phyloP scores from a whole-genome alignment of 2,113 vertebrate genomes.

The Reinhardtius hippoglossoides region DNA sequence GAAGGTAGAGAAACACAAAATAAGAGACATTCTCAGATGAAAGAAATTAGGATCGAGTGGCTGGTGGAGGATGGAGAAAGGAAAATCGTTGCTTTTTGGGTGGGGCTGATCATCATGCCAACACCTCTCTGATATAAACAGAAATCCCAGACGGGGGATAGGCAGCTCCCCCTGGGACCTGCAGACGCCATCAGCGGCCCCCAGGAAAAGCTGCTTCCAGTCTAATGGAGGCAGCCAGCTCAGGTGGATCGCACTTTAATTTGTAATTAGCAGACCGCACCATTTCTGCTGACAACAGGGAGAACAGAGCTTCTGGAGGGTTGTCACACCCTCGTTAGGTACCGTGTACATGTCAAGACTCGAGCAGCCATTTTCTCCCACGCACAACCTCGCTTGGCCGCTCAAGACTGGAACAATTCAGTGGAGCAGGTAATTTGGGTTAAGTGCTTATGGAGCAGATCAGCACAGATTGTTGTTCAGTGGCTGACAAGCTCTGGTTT shows the following conservation, averaged over 20 bases:
- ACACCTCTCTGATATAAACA: slow-evolving; percentile 29
- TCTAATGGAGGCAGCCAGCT: slow-evolving; percentile 52
- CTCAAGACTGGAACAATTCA: slow-evolving; percentile 56
- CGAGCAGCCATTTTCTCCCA: slow-evolving; percentile 55
- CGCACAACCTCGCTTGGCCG: slow-evolving; percentile 39
- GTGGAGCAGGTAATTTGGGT: slow-evolving; percentile 69
- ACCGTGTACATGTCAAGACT: slow-evolving; percentile 43
- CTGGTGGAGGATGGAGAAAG: slow-evolving; percentile 5
- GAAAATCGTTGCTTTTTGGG: background rate
- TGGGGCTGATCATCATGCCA: background rate
- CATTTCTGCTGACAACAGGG: slow-evolving; percentile 47
- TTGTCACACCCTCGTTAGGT: slow-evolving; percentile 53
- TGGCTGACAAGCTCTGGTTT: slow-evolving; percentile 17
- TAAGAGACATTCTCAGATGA: background rate
- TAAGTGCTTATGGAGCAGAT: slow-evolving; percentile 53
- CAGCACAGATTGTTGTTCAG: slow-evolving; percentile 23
- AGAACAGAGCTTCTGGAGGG: slow-evolving; percentile 8
- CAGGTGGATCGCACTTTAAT: slow-evolving; percentile 65
- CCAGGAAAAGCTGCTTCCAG: slow-evolving; percentile 12
- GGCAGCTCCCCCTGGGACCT: slow-evolving; percentile 44
- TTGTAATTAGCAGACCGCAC: slow-evolving; percentile 69
- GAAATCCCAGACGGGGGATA: slow-evolving; percentile 11
- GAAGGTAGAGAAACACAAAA: slow-evolving; percentile 13
- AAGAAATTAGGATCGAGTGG: background rate
- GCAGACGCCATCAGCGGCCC: slow-evolving; percentile 23